Conservation (phyloP, 2,888 invertebrate genomes). For the Tridacna crocea region DNA sequence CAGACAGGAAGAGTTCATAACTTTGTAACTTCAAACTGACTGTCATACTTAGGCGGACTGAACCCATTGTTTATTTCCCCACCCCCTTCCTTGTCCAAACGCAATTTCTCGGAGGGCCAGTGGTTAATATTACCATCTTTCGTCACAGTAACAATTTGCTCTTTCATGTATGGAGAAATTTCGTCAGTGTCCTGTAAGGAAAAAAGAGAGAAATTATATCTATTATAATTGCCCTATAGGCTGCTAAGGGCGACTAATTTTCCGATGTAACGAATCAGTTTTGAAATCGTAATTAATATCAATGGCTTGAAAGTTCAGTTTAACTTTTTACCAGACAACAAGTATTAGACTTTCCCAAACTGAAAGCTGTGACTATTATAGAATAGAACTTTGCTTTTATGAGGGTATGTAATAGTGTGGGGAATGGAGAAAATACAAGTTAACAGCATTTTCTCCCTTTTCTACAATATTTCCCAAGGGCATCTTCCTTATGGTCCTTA, state of each 20-base stretch:
- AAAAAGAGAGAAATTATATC: neutral
- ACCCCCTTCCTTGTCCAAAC: neutral
- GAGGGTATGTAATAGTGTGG: too few relatives aligned
- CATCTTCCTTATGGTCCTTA: too few relatives aligned
- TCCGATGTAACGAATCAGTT: too few relatives aligned
- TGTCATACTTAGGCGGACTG: neutral
- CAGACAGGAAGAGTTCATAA: neutral
- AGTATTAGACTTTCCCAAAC: too few relatives aligned
- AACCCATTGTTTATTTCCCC: neutral
- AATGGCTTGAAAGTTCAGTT: too few relatives aligned
- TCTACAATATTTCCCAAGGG: too few relatives aligned
- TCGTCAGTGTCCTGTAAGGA: neutral
- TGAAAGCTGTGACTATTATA: too few relatives aligned
- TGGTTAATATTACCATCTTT: neutral
- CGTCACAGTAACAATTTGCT: neutral
- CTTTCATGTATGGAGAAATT: neutral
- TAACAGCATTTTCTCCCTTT: too few relatives aligned
- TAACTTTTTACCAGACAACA: too few relatives aligned
- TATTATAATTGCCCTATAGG: neutral
- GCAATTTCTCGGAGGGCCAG: neutral
- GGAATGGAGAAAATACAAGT: too few relatives aligned
- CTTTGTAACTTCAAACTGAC: constrained; percentile 1
- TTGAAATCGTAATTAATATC: too few relatives aligned
- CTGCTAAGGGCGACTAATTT: neutral
- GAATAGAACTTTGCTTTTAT: too few relatives aligned